Evolutionary conservation across 1,140 invertebrate genomes (phyloP), one percentile per base, ranked within the genome.

Genomic region (Kradibia gibbosae): DNA sequence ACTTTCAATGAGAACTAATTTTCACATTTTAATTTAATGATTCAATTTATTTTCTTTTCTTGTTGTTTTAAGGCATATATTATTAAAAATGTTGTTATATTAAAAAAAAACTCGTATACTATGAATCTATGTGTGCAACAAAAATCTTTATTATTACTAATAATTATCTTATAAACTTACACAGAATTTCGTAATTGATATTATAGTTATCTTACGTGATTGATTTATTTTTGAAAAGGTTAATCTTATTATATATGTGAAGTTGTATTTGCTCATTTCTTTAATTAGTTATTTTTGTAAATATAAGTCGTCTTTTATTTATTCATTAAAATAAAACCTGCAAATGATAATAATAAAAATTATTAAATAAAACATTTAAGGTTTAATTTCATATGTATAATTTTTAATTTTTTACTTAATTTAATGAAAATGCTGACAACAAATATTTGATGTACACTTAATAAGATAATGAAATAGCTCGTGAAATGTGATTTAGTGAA

Each of bases 301-400:
- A 22, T 67, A 39, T 0, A 39, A 39, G 39, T 67, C 62, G 8
- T 67, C 7, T 65, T 20, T 36, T 4, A 67, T 67, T 67, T 39
- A 67, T 67, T 67, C 36, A 36, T 67, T 39, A 22, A 39, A 67
- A 67, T 67, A n/a, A 67, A n/a, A 7, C 62, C n/a, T 67, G n/a
- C n/a, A 34, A 36, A 67, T 39, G 34, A n/a, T n/a, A 39, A 67
- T 67, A 67, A 39, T 67, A 39, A 2, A 15, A 22, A n/a, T 39
- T 22, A n/a, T 22, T 15, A 8, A 8, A 67, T 39, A 10, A 22
- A 67, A 67, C 10, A 36, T n/a, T 39, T 1, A 36, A 39, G 60
- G n/a, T 39, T 67, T 67, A n/a, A n/a, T n/a, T n/a, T n/a, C n/a
- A n/a, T 22, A 39, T 67, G 25, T 28, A 39, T 67, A 39, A n/a